Evolutionary conservation across 2,797 vertebrate species (phyloP), one percentile per base, ranked within the genome.

Genomic region (Scolopax bukidnonensis): DNA sequence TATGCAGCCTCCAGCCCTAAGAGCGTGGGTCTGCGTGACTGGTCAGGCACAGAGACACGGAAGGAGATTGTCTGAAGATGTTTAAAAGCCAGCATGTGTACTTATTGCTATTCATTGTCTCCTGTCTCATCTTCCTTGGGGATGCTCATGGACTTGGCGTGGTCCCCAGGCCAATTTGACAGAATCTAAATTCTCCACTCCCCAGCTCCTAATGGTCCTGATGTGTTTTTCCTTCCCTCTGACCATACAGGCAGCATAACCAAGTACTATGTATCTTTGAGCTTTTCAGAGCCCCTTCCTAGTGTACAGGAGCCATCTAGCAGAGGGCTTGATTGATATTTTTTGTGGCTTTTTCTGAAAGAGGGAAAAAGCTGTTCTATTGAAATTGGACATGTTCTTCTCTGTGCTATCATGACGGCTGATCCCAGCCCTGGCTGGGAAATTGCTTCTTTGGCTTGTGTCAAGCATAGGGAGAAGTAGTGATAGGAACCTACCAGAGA

Each of bases 261-360:
- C 38, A 65, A 21, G 84, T 87, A 7, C 28, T 50, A 64, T 70
- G 78, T 70, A 79, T 70, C 81, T 82, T 10, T 33, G 70, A 89
- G 67, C 51, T 48, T 94, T 96, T 90, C 78, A 57, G 74, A 70
- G 41, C 16, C n/a, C 74, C 64, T 84, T 94, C 38, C 45, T 56
- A 47, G 86, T 20, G 43, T 53, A 70, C 0, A 2, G 88, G 63
- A 94, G 63, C 80, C 70, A 82, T 60, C 93, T 92, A 90, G 67
- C 59, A 87, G 90, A 87, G 60, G 51, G 33, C 15, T 87, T 74
- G 67, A 87, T 68, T 79, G 77, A 47, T 84, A 64, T 43, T 88
- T 93, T 89, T 74, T 77, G 59, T 74, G 70, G 10, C 21, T 95
- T 96, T 96, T 91, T 63, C 48, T 77, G 51, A 68, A 87, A 76